phyloP scores from a whole-genome alignment of 2,797 vertebrate genomes.

The Halcyon smyrnensis region DNA sequence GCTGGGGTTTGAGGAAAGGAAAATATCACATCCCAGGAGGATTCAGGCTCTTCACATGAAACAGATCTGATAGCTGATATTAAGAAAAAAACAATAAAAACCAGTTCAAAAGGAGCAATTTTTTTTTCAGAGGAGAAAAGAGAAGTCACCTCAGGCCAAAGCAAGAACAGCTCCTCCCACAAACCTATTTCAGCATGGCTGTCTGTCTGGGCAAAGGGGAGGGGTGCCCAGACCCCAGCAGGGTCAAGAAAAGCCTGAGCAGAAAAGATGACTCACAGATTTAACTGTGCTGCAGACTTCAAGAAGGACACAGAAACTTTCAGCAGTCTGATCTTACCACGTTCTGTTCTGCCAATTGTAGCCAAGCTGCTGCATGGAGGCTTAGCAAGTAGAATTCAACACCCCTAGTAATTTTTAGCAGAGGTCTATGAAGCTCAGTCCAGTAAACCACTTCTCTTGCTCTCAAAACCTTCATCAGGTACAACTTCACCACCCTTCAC shows the following conservation, averaged over 20 bases:
- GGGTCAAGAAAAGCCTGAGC: background rate
- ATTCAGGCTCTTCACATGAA: background rate
- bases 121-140: background rate
- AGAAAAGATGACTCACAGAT: background rate
- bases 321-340: background rate
- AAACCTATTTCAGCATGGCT: background rate
- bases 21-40: background rate
- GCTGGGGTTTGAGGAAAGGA: background rate
- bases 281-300: background rate
- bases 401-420: background rate
- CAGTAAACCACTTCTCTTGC: background rate
- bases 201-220: background rate
- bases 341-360: background rate
- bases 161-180: background rate
- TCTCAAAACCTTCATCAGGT: background rate
- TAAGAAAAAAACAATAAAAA: background rate
- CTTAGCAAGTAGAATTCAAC: background rate
- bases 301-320: background rate
- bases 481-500: background rate
- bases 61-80: background rate
- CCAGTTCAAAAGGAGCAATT: background rate
- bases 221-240: background rate
- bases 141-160: background rate
- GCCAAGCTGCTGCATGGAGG: fast-evolving
- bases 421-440: background rate